Base-by-base conservation (phyloP, 1,140 invertebrate species). In the Drosophila ambigua region DNA sequence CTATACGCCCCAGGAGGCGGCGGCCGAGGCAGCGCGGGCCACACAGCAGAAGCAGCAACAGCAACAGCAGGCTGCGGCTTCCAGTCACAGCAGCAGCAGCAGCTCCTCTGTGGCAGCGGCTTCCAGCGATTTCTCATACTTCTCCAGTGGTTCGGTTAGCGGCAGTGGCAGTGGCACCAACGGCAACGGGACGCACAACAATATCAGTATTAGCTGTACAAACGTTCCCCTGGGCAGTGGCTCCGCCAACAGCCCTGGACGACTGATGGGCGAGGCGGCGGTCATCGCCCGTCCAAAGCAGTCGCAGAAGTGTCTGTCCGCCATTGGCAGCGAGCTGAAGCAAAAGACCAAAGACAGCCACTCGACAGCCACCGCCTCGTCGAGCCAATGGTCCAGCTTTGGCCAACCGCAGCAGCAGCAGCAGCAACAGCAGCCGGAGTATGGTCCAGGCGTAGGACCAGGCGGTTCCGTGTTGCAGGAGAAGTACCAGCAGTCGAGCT, bases 171-270 rank as follows among this genome's bases (percentile, higher is more conserved):
- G 31, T 31, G 66, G 44, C 24, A 51, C 61, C 11, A 59, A 64
- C 11, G 55, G 45, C 50, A 65, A 68, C 24, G 84, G 84, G 49
- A 88, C 84, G 77, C 89, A 91, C 72, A 91, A 91, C 72, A 91
- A 91, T 80, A 91, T 91, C 79, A 91, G 89, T 91, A 91, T 91
- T 91, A 91, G 89, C 74, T 91, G 84, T 72, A 91, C 89, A 65
- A 90, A 91, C 48, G 78, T 91, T 51, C 72, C 81, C 46, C 62
- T 64, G 2, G 49, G 45, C 74, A 69, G 67, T 43, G 58, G 54
- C 4, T 39, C 35, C 35, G 35, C 11, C 52, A 68, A 62, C 45
- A 64, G 66, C 48, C 77, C 66, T 2, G 75, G 82, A 1, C 51
- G 87, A 4, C 64, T 91, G 49, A 69, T 77, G 1, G 88, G 79